These are phyloP conservation scores for Nephrotoma appendiculata DNA, from an alignment of 2,888 invertebrate species.

Conservation along the genomic window DNA sequence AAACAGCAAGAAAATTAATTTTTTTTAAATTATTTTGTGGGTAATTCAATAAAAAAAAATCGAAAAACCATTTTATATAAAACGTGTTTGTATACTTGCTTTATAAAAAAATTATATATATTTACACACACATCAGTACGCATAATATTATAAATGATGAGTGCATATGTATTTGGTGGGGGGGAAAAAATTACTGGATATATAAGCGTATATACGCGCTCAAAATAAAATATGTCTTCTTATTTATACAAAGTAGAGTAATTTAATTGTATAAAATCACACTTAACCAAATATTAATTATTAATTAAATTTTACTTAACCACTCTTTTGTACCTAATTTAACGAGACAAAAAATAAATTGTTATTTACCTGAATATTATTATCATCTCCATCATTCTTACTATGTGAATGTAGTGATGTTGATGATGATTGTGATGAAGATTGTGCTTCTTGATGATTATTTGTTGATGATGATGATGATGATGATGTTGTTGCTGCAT, in stretches of 20 bases:
- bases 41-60: background rate
- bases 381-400: background rate
- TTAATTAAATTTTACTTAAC: background rate
- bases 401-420: background rate
- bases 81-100: background rate
- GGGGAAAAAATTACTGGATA: background rate
- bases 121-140: background rate
- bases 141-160: background rate
- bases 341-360: background rate
- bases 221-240: background rate
- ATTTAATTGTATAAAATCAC: background rate
- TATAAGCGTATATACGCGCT: background rate
- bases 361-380: constrained; percentile 2
- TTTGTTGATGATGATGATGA: background rate
- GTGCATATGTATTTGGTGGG: background rate
- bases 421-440: background rate
- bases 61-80: background rate
- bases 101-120: background rate
- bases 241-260: background rate
- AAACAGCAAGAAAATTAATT: background rate
- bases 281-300: background rate
- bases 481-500: constrained; percentile 10
- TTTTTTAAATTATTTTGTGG: background rate
- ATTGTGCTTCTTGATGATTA: background rate
- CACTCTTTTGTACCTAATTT: background rate